Base-by-base conservation (phyloP, 2,113 vertebrate species). In the Paracanthobrama guichenoti region DNA sequence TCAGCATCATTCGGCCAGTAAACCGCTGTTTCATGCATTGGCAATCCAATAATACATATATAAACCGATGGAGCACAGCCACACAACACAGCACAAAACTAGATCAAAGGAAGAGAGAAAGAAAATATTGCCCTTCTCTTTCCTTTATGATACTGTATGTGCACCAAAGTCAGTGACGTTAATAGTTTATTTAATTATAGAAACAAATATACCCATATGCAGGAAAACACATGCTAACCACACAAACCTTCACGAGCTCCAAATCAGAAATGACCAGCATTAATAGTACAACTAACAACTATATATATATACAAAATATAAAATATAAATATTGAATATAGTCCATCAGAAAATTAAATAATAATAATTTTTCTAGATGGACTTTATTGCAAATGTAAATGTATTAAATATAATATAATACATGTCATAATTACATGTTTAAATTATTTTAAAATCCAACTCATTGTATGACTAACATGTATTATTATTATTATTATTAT, bases 41-140 rank as follows among this genome's bases (percentile, higher is more conserved):
- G 22, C 77, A 79, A 79, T 28, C 39, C 77, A 79, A 79, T 79
- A 79, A 79, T 42, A 6, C 24, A 64, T 46, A 64, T 26, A 31
- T 28, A 26, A 64, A 79, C 39, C 77, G 59, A 79, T 9, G 6
- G 39, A 79, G 12, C 59, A 64, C 31, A n/a, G 35, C 22, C 22
- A 18, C 7, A 14, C 46, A 71, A 42, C 10, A 42, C 57, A 44
- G 35, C 39, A 46, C 76, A 62, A 39, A 78, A 60, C 50, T 60
- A 8, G 4, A 74, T n/a, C 24, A 4, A 50, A 22, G 20, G 53
- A 55, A 26, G 46, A 50, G 6, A 74, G 35, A 59, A 59, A 13
- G 6, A 42, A 60, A 60, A 78, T 22, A 7, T 42, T 42, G 11
- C n/a, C 66, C 18, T 22, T 22, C 0, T 10, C 16, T 67, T 20